Evolutionary conservation across 1,140 invertebrate species (phyloP), one percentile per base, ranked within the genome.

Genomic region (Drosophila baimaii): DNA sequence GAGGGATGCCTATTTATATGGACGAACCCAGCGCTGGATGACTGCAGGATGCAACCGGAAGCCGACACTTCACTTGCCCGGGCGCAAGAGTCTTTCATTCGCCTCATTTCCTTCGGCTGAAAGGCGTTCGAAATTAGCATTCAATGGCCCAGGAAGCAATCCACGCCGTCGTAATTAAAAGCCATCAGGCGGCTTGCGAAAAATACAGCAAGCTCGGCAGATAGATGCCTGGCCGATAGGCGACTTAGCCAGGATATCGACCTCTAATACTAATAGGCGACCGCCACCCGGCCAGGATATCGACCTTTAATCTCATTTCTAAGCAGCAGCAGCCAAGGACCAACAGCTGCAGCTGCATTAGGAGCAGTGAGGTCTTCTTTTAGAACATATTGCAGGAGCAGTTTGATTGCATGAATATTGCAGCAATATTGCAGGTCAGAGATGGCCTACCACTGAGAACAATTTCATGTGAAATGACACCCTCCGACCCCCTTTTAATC

Each of bases 1-100:
- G 23, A 10, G 55, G 56, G 47, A 12, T 29, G 66, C 77, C 77
- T 84, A 85, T 84, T 85, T 77, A 73, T 80, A 74, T 80, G 72
- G 51, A 81, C 68, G 74, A 79, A 61, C 58, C 81, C 27, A 7
- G 27, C 41, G 33, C 35, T 61, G 68, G 31, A 70, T 44, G 64
- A 64, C 25, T 55, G 65, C 41, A 85, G 77, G 56, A 77, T 79
- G 83, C 75, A 79, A 64, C 70, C 79, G 83, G 76, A 82, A 71
- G 66, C 52, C 78, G 33, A 43, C 75, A 85, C 81, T 84, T 84
- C 54, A 56, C n/a, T 71, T 19, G 25, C 44, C 12, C 44, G 52
- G 52, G 25, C 41, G 44, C 49, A 55, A 57, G 72, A 69, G 54
- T 31, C 71, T 79, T 68, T 73, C 52, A 73, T 37, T 59, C 43